Conservation (phyloP, 2,113 vertebrate genomes). For the Centropus bengalensis region DNA sequence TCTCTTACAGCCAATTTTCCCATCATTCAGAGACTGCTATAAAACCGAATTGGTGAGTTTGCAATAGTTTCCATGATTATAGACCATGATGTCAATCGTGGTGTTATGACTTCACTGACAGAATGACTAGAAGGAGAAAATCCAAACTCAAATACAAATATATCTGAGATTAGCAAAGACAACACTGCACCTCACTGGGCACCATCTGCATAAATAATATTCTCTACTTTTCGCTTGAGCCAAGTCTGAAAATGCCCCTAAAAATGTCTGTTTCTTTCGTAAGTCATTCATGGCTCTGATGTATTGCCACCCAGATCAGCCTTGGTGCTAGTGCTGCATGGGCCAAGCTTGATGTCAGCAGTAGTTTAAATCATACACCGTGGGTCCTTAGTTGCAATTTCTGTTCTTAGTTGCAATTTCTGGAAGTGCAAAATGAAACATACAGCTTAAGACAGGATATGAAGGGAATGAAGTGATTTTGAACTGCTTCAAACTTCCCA, state of each 20-base stretch:
- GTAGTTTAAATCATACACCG: neutral
- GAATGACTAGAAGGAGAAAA: neutral
- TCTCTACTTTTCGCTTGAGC: neutral
- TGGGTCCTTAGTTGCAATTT: neutral
- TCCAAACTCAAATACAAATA: conserved; percentile 2
- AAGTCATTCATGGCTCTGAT: neutral
- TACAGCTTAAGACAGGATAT: conserved; percentile 8
- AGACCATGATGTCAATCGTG: neutral
- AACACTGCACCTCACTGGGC: conserved; percentile 13
- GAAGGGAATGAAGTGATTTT: conserved; percentile 32
- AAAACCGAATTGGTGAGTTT: neutral
- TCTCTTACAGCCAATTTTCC: conserved; percentile 11
- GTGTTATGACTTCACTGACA: conserved; percentile 15
- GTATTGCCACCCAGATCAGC: conserved; percentile 12
- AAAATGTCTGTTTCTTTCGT: neutral
- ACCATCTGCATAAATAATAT: conserved; percentile 15
- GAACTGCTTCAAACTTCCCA: neutral
- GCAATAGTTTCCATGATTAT: conserved; percentile 1
- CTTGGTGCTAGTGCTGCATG: neutral
- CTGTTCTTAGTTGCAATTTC: neutral
- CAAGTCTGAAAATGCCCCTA: conserved; percentile 16
- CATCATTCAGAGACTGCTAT: neutral
- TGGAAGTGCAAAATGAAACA: neutral
- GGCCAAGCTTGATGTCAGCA: conserved; percentile 18
- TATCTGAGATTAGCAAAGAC: conserved; percentile 44